Evolutionary conservation across 2,113 vertebrate species (phyloP).

Genomic region (Eptesicus fuscus): DNA sequence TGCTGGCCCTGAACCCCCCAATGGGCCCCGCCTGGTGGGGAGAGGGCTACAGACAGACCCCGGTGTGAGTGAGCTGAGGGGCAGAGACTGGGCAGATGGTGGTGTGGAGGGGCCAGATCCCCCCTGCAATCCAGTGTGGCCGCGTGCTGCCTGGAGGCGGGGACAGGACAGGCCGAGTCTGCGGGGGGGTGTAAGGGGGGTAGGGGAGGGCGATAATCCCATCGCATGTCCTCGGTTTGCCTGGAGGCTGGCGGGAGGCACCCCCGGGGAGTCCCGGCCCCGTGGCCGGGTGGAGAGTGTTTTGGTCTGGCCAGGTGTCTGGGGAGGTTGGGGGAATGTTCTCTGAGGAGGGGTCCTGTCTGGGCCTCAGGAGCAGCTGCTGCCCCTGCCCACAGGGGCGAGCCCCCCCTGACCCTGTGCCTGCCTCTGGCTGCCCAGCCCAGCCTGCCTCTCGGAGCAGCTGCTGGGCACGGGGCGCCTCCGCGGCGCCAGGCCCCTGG

Average conservation of each 20-base stretch:
- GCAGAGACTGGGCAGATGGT: not conserved
- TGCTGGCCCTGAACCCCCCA: not conserved
- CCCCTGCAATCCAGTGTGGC: not conserved
- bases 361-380: not conserved
- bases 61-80: not conserved
- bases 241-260: not conserved
- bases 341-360: not conserved
- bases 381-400: not conserved
- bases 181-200: not conserved
- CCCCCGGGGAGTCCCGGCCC: not conserved
- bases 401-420: not conserved
- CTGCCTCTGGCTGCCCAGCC: not conserved
- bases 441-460: not conserved
- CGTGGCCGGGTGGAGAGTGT: not conserved
- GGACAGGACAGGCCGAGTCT: not conserved
- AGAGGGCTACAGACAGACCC: not conserved
- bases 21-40: not conserved
- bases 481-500: not conserved
- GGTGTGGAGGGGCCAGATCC: not conserved
- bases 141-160: not conserved
- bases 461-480: not conserved
- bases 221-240: not conserved
- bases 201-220: not conserved
- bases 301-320: not conserved
- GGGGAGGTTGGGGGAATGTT: not conserved